Base-by-base conservation (phyloP, 2,113 vertebrate genomes). In the Cranoglanis bouderius region DNA sequence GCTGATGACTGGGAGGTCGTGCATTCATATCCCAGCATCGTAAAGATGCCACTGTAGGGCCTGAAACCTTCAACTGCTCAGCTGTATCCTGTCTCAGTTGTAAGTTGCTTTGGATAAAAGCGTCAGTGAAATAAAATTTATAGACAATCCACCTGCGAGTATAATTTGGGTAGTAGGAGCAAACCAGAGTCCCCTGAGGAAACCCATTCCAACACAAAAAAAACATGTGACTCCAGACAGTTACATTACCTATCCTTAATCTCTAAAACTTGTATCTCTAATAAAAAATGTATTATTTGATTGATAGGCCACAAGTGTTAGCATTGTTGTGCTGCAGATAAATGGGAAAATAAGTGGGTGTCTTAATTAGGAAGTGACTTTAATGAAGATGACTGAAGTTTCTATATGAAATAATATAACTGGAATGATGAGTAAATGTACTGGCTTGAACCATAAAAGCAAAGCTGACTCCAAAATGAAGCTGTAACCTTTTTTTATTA, bases 401-500 rank as follows among this genome's bases (percentile, higher is more conserved):
- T 74, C 35, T 10, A 46, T 29, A 77, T 26, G 74, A 77, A 40
- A 38, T 74, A 8, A 74, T 40, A 40, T 74, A 40, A 29, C 10
- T 46, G 38, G 40, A 46, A 13, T 77, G 51, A 51, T 18, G 21
- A 59, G 19, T 26, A 59, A 59, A 82, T 24, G 3, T 82, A 21
- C 32, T 24, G 12, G 46, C 12, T 61, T 83, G 55, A 83, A 61
- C 10, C 24, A 65, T 65, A 26, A 78, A 38, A 78, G 40, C 74
- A 65, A 61, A 74, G 19, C 38, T 53, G 61, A 88, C 74, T 72
- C 49, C 82, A 85, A 80, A 82, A 82, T 85, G 75, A 83, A 78
- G 43, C 61, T 63, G 78, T 85, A 82, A 70, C 32, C 32, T 57
- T 65, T 88, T 90, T 90, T 89, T 89, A 90, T 88, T 87, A 57